These are phyloP conservation scores for Lepidurus apus DNA, from an alignment of 1,140 invertebrate species.

Conservation along the genomic window DNA sequence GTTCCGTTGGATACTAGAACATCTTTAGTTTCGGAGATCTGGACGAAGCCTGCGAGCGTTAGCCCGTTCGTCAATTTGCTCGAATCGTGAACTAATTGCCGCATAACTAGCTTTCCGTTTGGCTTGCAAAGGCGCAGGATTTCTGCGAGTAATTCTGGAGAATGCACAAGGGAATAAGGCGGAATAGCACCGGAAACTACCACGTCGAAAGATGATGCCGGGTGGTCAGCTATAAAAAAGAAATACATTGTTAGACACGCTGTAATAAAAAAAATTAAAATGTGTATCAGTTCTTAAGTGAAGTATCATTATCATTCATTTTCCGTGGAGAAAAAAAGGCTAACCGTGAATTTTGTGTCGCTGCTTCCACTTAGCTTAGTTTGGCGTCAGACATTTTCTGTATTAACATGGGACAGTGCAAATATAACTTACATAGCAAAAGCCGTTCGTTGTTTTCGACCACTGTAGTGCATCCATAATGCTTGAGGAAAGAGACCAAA, in stretches of 20 bases:
- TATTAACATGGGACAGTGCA: too few species aligned
- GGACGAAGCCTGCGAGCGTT: constrained; percentile 23
- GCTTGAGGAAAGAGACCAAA: constrained; percentile 23
- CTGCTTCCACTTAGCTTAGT: too few species aligned
- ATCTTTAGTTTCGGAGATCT: constrained; percentile 17
- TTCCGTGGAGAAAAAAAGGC: too few species aligned
- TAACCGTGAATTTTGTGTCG: too few species aligned
- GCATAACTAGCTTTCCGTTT: constrained; percentile 43
- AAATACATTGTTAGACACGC: not conserved
- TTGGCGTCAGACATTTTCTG: too few species aligned
- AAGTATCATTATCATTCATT: too few species aligned
- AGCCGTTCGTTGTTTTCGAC: constrained; percentile 46
- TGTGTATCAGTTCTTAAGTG: too few species aligned
- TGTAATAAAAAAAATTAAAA: not conserved
- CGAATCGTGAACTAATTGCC: constrained; percentile 39
- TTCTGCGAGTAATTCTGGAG: constrained; percentile 44
- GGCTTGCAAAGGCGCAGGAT: constrained; percentile 47
- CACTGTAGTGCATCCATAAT: constrained; percentile 10
- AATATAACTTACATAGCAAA: constrained; percentile 42
- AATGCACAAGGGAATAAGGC: constrained; percentile 35
- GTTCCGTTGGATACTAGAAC: constrained; percentile 1
- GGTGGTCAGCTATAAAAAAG: constrained; percentile 25
- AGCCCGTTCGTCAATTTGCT: constrained; percentile 21
- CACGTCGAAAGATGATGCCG: constrained; percentile 24
- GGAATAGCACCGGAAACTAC: constrained; percentile 26